phyloP scores from a whole-genome alignment of 1,140 invertebrate genomes.

The Zaprionus ornatus region DNA sequence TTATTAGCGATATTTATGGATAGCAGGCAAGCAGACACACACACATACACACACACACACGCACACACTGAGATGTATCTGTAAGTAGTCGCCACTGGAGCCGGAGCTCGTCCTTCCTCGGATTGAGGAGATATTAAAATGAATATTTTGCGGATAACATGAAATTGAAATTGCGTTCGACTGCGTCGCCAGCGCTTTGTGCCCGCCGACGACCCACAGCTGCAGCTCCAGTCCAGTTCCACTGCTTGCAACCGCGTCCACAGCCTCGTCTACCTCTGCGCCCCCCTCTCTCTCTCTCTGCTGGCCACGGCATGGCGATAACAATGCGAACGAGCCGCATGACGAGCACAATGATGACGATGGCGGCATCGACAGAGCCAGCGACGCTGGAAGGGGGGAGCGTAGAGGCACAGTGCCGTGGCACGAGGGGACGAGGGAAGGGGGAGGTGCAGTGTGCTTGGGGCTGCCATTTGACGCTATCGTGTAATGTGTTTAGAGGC shows the following conservation, averaged over 20 bases:
- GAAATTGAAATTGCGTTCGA: conserved; percentile 80
- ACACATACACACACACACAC: neutral
- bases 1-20: conserved; percentile 80
- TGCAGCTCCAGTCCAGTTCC: conserved; percentile 6
- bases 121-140: conserved; percentile 83
- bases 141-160: conserved; percentile 83
- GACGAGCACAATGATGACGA: conserved; percentile 50
- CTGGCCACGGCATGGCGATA: conserved; percentile 65
- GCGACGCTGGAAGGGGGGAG: neutral
- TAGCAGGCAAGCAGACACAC: conserved; percentile 38
- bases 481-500: conserved; percentile 77
- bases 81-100: conserved; percentile 8
- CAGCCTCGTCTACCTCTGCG: conserved; percentile 38
- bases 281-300: conserved; percentile 24
- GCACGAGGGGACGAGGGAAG: neutral
- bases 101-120: conserved; percentile 25
- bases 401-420: neutral
- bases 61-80: neutral
- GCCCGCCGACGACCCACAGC: conserved; percentile 46
- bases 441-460: conserved; percentile 32
- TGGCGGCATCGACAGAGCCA: conserved; percentile 25
- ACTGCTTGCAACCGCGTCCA: too few species aligned
- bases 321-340: conserved; percentile 62
- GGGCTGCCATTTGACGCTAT: conserved; percentile 79
- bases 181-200: conserved; percentile 48